Evolutionary conservation across 2,888 invertebrate genomes (phyloP).

Genomic region (Lasioglossum leucozonium): DNA sequence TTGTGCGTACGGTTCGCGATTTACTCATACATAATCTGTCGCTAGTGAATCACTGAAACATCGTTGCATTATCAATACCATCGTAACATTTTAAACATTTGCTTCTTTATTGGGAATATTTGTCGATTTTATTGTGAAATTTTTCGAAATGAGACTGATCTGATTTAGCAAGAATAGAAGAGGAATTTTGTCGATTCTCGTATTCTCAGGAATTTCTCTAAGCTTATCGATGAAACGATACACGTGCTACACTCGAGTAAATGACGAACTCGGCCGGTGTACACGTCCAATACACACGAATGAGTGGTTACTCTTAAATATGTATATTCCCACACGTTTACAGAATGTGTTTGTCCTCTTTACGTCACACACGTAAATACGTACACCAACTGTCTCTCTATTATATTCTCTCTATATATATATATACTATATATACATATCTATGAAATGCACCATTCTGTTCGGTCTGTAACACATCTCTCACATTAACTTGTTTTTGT

Average conservation of each 20-base stretch:
- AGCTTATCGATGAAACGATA: not conserved
- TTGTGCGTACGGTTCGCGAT: not conserved
- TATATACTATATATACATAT: not conserved
- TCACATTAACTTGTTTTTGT: slow-evolving; percentile 21
- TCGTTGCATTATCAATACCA: not conserved
- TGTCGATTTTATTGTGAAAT: not conserved
- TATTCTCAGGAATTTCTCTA: not conserved
- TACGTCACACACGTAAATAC: slow-evolving; percentile 45
- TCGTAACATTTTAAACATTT: too few species aligned
- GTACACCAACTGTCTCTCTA: slow-evolving; percentile 24
- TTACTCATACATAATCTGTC: not conserved
- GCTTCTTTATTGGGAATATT: not conserved
- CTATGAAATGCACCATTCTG: slow-evolving; percentile 41
- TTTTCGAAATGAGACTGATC: too few species aligned
- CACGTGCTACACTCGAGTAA: not conserved
- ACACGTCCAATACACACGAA: slow-evolving; percentile 19
- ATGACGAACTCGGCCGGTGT: slow-evolving; percentile 13
- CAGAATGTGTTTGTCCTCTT: slow-evolving; percentile 60
- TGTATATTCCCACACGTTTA: slow-evolving; percentile 62
- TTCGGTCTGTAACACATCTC: slow-evolving; percentile 26
- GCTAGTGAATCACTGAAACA: not conserved
- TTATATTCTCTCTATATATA: slow-evolving; percentile 13
- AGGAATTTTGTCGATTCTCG: not conserved
- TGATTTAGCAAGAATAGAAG: too few species aligned
- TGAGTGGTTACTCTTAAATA: slow-evolving; percentile 45